Conservation (phyloP, 2,113 vertebrate genomes). For the Python bivittatus region DNA sequence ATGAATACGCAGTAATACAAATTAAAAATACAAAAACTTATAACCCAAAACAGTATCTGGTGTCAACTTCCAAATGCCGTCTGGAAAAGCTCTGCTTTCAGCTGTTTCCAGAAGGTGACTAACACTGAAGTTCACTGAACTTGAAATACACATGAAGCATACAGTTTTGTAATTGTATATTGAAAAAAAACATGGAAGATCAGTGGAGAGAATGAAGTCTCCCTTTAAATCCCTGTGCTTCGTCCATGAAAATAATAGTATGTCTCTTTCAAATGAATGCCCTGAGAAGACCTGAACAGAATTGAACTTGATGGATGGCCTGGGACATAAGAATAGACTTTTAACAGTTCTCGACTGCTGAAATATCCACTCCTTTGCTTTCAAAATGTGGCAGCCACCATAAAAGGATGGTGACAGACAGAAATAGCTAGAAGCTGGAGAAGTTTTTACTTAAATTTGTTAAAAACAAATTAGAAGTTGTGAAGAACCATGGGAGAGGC, state of each 20-base stretch:
- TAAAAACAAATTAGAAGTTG: neutral
- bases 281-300: neutral
- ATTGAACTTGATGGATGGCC: neutral
- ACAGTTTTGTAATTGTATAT: neutral
- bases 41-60: neutral
- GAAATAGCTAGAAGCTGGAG: neutral
- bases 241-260: neutral
- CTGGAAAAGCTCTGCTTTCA: neutral
- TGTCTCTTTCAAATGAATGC: neutral
- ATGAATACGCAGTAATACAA: neutral
- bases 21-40: neutral
- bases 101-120: neutral
- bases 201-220: neutral
- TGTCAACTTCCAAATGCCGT: neutral
- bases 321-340: neutral
- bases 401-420: neutral
- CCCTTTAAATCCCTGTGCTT: neutral
- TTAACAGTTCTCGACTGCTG: neutral
- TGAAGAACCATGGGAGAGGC: neutral
- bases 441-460: too few species aligned
- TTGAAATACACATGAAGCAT: neutral
- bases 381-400: neutral
- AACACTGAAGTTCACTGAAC: neutral
- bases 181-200: neutral
- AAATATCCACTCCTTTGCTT: neutral